Conservation (phyloP, 2,797 vertebrate species). For the Acropternis orthonyx region DNA sequence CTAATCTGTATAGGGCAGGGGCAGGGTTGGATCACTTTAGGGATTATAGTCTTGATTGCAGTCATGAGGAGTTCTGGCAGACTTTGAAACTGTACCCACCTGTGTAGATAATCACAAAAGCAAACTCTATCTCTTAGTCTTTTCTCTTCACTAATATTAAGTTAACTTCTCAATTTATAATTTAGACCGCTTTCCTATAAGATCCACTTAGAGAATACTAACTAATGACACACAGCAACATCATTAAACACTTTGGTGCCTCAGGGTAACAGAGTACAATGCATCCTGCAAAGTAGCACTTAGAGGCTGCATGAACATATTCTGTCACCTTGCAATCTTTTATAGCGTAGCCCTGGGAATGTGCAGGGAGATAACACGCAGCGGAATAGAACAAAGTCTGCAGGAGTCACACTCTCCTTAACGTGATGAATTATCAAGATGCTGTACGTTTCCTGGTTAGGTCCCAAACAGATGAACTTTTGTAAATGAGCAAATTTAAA, state of each 20-base stretch:
- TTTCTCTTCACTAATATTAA: constrained; percentile 6
- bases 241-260: constrained; percentile 58
- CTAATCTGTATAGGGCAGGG: not conserved
- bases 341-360: constrained; percentile 21
- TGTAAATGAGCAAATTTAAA: constrained; percentile 50
- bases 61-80: not conserved
- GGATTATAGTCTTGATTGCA: not conserved
- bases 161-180: constrained; percentile 15
- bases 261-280: constrained; percentile 33
- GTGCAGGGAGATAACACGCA: constrained; percentile 43
- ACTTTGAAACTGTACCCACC: not conserved
- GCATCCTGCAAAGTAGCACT: constrained; percentile 43
- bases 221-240: constrained; percentile 7
- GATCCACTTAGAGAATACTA: constrained; percentile 30
- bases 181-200: not conserved
- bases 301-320: constrained; percentile 28
- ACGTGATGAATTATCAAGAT: constrained; percentile 48
- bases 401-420: constrained; percentile 40
- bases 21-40: not conserved
- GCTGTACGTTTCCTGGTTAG: not conserved
- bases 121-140: not conserved
- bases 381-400: constrained; percentile 27
- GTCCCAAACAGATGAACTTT: constrained; percentile 46
- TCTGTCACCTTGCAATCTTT: constrained; percentile 64
- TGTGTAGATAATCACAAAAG: not conserved